These are phyloP conservation scores for Ptychobarbus kaznakovi DNA, from an alignment of 2,797 vertebrate species.

Conservation along the genomic window DNA sequence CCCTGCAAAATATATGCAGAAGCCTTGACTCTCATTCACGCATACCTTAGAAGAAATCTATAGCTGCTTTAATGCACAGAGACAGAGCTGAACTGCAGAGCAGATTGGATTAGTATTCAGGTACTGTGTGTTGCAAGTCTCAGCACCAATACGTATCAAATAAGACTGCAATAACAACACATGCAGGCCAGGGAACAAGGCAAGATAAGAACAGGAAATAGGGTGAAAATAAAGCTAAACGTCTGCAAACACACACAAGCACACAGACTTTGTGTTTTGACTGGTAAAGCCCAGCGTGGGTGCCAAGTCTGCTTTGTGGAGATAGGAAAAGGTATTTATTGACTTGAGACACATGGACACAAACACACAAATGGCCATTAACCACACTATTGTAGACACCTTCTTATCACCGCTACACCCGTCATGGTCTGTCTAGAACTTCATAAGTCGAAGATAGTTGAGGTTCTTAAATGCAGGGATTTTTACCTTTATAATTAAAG, in stretches of 20 bases:
- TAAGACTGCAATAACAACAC: slow-evolving; percentile 29
- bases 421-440: slow-evolving; percentile 18
- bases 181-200: slow-evolving; percentile 6
- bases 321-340: slow-evolving; percentile 48
- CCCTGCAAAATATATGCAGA: slow-evolving; percentile 2
- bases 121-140: slow-evolving; percentile 36
- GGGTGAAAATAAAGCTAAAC: slow-evolving; percentile 21
- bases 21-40: background rate
- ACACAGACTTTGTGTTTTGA: slow-evolving; percentile 18
- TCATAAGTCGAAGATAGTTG: background rate
- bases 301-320: slow-evolving; percentile 41
- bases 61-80: slow-evolving; percentile 20
- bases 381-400: slow-evolving; percentile 23
- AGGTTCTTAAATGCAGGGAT: background rate
- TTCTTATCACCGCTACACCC: slow-evolving; percentile 11
- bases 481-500: background rate
- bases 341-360: slow-evolving; percentile 7
- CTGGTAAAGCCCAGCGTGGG: background rate
- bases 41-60: slow-evolving; percentile 4
- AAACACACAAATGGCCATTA: slow-evolving; percentile 29
- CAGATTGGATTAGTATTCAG: slow-evolving; percentile 51
- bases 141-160: slow-evolving; percentile 32
- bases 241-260: slow-evolving; percentile 1
- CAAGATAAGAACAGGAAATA: slow-evolving; percentile 31
- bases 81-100: slow-evolving; percentile 39